Percentiles rank a stretch among this genome's conserved stretches.
phyloP scores from a whole-genome alignment of 2,888 invertebrate genomes.

The Acleris cristana region DNA sequence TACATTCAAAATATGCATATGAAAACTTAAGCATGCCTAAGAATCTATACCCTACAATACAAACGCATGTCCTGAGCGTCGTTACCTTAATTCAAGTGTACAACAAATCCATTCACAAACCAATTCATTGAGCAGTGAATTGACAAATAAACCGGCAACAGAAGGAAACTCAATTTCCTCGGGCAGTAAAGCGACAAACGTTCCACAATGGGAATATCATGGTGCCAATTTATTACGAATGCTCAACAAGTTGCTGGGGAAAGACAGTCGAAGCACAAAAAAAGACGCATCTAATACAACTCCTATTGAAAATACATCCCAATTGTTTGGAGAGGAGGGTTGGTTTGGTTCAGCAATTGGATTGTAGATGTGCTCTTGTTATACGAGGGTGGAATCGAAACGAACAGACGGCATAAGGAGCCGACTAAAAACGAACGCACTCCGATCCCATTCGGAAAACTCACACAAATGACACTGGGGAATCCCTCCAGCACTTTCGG shows the following conservation, averaged over 20 bases:
- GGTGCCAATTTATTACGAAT: constrained; percentile 83
- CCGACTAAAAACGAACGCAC: constrained; percentile 39
- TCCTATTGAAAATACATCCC: too few species aligned
- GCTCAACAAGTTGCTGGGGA: constrained; percentile 83
- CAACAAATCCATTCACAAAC: constrained; percentile 41
- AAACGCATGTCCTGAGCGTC: not conserved
- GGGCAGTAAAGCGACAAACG: constrained; percentile 82
- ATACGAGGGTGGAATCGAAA: constrained; percentile 34
- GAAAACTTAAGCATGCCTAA: not conserved
- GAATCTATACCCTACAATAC: not conserved
- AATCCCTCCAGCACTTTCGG: constrained; percentile 70
- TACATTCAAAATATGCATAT: too few species aligned
- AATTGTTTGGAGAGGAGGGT: too few species aligned
- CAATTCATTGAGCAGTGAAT: constrained; percentile 40
- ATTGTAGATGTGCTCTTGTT: too few species aligned
- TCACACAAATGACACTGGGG: constrained; percentile 83
- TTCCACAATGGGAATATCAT: constrained; percentile 82
- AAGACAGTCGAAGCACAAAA: constrained; percentile 61
- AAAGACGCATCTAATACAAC: constrained; percentile 36
- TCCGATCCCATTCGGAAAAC: constrained; percentile 76
- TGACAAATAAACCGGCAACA: constrained; percentile 75
- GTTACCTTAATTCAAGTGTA: constrained; percentile 5
- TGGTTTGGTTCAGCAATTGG: too few species aligned
- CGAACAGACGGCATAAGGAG: constrained; percentile 33
- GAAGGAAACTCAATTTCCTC: constrained; percentile 80